Evolutionary conservation across 2,113 vertebrate species (phyloP), one percentile per base, ranked within the genome.

Genomic region (Vulpes lagopus): DNA sequence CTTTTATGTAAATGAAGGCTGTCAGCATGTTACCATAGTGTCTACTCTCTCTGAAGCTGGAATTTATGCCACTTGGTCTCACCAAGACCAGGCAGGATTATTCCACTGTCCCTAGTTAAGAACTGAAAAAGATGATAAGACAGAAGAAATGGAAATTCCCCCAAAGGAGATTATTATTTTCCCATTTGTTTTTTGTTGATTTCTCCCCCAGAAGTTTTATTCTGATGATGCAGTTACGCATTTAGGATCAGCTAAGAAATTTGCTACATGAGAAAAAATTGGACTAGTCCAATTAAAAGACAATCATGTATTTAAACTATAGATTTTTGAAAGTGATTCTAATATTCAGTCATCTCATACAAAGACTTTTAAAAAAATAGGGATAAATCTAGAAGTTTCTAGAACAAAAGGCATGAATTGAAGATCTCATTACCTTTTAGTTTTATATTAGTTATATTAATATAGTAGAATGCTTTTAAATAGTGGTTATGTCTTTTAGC

Each of bases 1-100:
- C 98, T 98, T 98, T 99, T 99, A 99, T 99, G 98, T 98, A 99
- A 99, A 98, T 99, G 98, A 99, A 98, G 98, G 96, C 98, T 98
- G 98, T 98, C 98, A 98, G 95, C 95, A 78, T 98, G 98, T 98
- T 98, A 98, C 98, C 98, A 98, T 98, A 98, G 98, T 98, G 98
- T 97, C 98, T 98, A 22, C 96, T 98, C 95, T 98, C 97, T 96
- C 98, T 97, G 96, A 91, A 95, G 97, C 97, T 94, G 97, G 97
- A 98, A 98, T 98, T 97, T 97, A 22, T 96, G 97, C 97, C 97
- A 96, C 98, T 98, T 97, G 95, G 93, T 97, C 96, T 98, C 81
- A 88, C 93, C 93, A 60, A 96, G 94, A 85, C 96, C 69, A 94
- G 95, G 94, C n/a, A 55, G 95, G 96, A 98, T 98, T 96, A 98